A percentile compares a stretch with the other conserved stretches of the same genome.
Conservation (phyloP, 2,888 invertebrate species). For the Drosophila putrida region DNA sequence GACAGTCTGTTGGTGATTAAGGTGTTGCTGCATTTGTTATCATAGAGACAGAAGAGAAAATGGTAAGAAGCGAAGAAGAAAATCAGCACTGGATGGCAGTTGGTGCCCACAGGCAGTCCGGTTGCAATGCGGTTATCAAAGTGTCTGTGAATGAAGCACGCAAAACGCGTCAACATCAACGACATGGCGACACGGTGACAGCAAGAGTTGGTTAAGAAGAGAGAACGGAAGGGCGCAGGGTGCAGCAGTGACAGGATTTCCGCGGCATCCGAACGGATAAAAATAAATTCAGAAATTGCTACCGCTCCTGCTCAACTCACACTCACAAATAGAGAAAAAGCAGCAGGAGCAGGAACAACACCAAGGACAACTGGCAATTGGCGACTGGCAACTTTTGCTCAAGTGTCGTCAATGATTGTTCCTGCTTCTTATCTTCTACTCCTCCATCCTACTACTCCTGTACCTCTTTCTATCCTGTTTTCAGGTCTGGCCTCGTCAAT, state of each 20-base stretch:
- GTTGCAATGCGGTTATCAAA: constrained; percentile 47
- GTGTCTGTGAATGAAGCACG: constrained; percentile 37
- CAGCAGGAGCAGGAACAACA: constrained; percentile 16
- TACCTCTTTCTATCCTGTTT: constrained; percentile 16
- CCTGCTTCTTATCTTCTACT: not conserved
- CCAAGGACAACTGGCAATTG: constrained; percentile 41
- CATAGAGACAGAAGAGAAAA: constrained; percentile 26
- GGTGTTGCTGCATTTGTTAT: constrained; percentile 70
- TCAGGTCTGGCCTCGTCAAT: constrained; percentile 5
- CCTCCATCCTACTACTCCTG: constrained; percentile 8
- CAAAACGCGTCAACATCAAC: constrained; percentile 43
- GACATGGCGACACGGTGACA: constrained; percentile 22
- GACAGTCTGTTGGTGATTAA: constrained; percentile 65
- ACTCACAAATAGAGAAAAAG: constrained; percentile 1
- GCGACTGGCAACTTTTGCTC: constrained; percentile 69
- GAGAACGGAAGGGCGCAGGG: constrained; percentile 12
- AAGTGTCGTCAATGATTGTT: constrained; percentile 65
- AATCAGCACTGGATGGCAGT: constrained; percentile 7
- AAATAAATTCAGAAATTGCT: constrained; percentile 82
- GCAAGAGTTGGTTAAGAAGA: not conserved
- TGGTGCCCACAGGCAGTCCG: constrained; percentile 40
- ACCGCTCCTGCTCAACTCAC: constrained; percentile 63
- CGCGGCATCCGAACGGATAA: constrained; percentile 79
- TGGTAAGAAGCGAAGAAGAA: not conserved
- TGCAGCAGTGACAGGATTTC: constrained; percentile 68